Evolutionary conservation across 1,140 invertebrate genomes (phyloP).

Genomic region (Calliopsis andreniformis): DNA sequence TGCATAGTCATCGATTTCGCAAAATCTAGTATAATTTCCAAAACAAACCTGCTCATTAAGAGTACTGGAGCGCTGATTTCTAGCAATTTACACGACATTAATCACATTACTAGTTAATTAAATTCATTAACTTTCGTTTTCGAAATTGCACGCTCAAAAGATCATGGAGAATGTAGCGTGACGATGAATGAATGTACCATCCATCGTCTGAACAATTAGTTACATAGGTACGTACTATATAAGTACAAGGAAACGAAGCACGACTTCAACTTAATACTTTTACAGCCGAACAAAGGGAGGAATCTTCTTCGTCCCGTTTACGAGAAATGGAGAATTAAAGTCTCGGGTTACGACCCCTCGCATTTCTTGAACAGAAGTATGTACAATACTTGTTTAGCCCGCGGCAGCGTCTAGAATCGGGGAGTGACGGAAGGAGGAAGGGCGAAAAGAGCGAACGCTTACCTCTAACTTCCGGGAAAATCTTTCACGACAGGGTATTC

Average conservation of each 20-base stretch:
- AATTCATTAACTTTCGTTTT: not conserved
- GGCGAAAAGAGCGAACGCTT: not conserved
- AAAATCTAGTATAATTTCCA: conserved; percentile 10
- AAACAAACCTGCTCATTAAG: conserved; percentile 12
- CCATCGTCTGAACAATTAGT: too few species aligned
- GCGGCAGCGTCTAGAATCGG: not conserved
- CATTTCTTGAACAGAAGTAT: conserved; percentile 64
- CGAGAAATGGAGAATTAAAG: conserved; percentile 73
- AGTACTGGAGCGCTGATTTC: not conserved
- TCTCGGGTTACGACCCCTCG: conserved; percentile 61
- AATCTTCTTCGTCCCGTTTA: not conserved
- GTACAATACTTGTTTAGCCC: conserved; percentile 31
- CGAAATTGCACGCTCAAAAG: too few species aligned
- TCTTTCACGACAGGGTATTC: not conserved
- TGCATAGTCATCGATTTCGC: conserved; percentile 38
- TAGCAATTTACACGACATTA: not conserved
- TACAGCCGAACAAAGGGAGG: not conserved
- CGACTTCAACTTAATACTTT: too few species aligned
- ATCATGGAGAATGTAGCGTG: too few species aligned
- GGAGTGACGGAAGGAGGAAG: not conserved
- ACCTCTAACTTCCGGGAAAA: conserved; percentile 22
- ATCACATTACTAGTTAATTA: too few species aligned
- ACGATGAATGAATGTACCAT: too few species aligned
- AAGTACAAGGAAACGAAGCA: too few species aligned
- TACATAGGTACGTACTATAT: too few species aligned